Evolutionary conservation across 1,140 invertebrate species (phyloP).

Genomic region (Orchestia grillus): DNA sequence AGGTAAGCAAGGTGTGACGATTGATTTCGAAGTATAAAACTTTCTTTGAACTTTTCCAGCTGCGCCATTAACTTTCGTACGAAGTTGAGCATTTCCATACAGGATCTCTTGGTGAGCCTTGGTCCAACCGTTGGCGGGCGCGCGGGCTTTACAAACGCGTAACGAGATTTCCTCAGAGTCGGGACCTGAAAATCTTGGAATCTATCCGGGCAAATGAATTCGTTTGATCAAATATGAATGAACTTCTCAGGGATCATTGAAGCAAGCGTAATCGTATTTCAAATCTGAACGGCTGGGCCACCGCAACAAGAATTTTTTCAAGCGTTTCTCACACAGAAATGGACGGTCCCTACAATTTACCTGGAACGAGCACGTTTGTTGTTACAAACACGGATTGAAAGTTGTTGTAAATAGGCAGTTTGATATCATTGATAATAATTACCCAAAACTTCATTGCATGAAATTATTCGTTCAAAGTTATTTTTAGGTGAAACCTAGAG

Average conservation of each 20-base stretch:
- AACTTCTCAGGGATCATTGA: neutral
- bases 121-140: no score
- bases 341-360: neutral
- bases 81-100: no score
- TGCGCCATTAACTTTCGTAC: no score
- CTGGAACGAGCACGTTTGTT: neutral
- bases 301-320: neutral
- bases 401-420: no score
- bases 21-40: no score
- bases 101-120: no score
- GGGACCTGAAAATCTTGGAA: neutral
- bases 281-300: neutral
- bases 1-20: no score
- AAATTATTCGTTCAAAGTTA: neutral
- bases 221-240: neutral
- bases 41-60: no score
- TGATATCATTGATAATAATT: neutral
- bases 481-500: neutral
- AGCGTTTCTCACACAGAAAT: neutral
- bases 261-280: neutral
- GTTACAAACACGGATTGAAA: neutral
- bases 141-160: neutral
- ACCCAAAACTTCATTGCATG: neutral
- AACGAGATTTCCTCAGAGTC: neutral
- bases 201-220: neutral